Evolutionary conservation across 2,113 vertebrate species (phyloP), one percentile per base, ranked within the genome.

Genomic region (Theristicus caerulescens): DNA sequence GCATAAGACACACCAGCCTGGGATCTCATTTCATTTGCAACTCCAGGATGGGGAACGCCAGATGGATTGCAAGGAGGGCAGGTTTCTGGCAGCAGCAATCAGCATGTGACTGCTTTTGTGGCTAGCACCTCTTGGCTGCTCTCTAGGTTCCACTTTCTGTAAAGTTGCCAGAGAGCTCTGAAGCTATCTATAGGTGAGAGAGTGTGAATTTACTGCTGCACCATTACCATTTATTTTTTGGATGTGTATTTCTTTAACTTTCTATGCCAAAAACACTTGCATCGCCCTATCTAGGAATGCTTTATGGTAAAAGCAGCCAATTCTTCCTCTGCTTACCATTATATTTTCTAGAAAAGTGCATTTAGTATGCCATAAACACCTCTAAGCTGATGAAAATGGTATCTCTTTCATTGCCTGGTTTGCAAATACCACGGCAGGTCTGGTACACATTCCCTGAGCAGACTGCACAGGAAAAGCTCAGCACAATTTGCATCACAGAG

Each of bases 301-400:
- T 95, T 95, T 85, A 86, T 49, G 44, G 34, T 91, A 80, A 94
- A 94, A 88, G 34, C 40, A 88, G 40, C 27, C 59, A 87, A 29
- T 90, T 91, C 19, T 58, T 74, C 46, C 47, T 76, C 47, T 82
- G 55, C 58, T 94, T 84, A 47, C 17, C 38, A 49, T 86, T 69
- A 34, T 52, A 34, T 80, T 87, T 93, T 70, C 49, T 87, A 61
- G 74, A 84, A 66, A 66, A 82, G 62, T 36, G 24, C 88, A 79
- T 85, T 92, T 87, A 80, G 21, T 66, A 18, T 69, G 62, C 44
- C 58, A 57, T 71, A 85, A 94, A 82, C 22, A 77, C 67, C 66
- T 76, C 79, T 88, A 76, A 79, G 58, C 62, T 90, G 74, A 74
- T 58, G 49, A 76, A 82, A 92, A 82, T 22, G 47, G 62, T 79